Conservation (phyloP, 2,888 invertebrate genomes). For the Vandiemenella viatica region DNA sequence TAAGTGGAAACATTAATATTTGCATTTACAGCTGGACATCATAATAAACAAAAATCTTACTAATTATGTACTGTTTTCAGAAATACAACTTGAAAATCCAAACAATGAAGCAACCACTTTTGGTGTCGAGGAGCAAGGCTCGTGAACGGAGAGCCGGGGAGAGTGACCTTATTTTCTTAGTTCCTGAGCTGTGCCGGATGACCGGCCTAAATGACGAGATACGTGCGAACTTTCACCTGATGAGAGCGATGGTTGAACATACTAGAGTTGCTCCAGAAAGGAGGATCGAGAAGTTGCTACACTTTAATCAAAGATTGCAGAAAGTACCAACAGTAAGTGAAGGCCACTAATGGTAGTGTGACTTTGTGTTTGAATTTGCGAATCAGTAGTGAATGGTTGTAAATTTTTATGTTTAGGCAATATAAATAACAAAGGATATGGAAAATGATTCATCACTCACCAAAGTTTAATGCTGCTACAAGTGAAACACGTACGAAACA, state of each 20-base stretch:
- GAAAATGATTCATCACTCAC: no score
- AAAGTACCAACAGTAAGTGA: slow-evolving; percentile 29
- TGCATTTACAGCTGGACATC: no score
- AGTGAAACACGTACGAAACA: no score
- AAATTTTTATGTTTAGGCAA: no score
- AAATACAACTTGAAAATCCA: slow-evolving; percentile 51
- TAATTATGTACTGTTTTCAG: no score
- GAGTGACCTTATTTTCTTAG: slow-evolving; percentile 49
- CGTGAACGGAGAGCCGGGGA: slow-evolving; percentile 58
- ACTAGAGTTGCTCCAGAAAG: slow-evolving; percentile 57
- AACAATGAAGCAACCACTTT: slow-evolving; percentile 56
- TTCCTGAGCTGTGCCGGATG: slow-evolving; percentile 72
- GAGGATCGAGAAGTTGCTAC: slow-evolving; percentile 47
- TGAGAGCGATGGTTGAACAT: slow-evolving; percentile 53
- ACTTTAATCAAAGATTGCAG: slow-evolving; percentile 47
- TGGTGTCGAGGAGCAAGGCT: slow-evolving; percentile 53
- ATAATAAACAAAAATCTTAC: no score
- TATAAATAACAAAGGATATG: no score
- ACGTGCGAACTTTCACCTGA: slow-evolving; percentile 43
- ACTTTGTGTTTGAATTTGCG: no score
- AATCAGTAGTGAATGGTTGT: no score
- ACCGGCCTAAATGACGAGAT: slow-evolving; percentile 65
- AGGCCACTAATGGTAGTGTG: no score
- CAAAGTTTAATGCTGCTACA: no score
- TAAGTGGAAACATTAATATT: no score